Percentiles rank a stretch among this genome's conserved stretches.
Evolutionary conservation across 2,113 vertebrate species (phyloP).

Genomic region (Gallinago undulata): DNA sequence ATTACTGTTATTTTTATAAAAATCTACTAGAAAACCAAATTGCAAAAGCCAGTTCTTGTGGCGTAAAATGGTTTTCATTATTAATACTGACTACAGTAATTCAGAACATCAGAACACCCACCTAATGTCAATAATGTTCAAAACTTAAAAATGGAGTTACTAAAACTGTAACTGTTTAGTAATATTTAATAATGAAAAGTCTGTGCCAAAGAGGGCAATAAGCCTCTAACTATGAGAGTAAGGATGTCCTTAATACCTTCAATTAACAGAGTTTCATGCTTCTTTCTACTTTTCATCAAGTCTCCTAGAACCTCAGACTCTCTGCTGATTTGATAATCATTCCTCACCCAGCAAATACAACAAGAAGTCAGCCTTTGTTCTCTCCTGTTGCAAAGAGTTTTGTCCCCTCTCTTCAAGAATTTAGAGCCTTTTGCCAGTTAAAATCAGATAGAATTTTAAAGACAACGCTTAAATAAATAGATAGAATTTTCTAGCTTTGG

Average conservation of each 20-base stretch:
- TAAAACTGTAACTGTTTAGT: not conserved
- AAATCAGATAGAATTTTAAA: not conserved
- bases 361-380: not conserved
- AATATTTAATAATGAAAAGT: not conserved
- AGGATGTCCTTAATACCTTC: not conserved
- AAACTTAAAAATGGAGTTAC: not conserved
- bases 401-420: not conserved
- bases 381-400: not conserved
- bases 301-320: not conserved
- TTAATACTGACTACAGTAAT: not conserved
- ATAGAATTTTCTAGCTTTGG: not conserved
- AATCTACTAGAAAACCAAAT: not conserved
- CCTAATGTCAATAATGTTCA: not conserved
- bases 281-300: not conserved
- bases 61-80: not conserved
- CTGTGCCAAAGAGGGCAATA: not conserved
- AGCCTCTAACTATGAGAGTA: not conserved
- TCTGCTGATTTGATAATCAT: not conserved
- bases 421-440: not conserved
- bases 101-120: not conserved
- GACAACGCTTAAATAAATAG: not conserved
- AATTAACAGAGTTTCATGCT: not conserved
- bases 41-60: not conserved
- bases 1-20: not conserved
- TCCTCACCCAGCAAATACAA: not conserved